Base-by-base conservation (phyloP, 2,113 vertebrate species). In the Pelobates fuscus region DNA sequence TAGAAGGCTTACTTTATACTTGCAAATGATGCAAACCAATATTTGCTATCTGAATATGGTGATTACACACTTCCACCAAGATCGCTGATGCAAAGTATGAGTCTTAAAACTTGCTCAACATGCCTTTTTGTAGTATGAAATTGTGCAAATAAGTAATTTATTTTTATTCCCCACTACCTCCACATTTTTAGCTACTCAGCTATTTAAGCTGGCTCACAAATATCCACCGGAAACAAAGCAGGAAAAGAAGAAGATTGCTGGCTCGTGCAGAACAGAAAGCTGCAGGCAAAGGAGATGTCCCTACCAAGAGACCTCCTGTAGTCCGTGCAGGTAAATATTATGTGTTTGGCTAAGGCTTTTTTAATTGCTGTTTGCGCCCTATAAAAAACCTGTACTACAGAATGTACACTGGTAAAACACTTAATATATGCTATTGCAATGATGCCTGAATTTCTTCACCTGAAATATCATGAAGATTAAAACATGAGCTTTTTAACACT, bases 121-220 rank as follows among this genome's bases (percentile, higher is more conserved):
- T 10, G 52, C n/a, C 7, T 5, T 8, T 21, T 55, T 17, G 1
- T 21, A 20, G 10, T 55, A n/a, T 46, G 15, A 3, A 8, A 17
- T 26, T 14, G 25, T 14, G 26, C 15, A 14, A 27, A 3, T 5
- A 20, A 18, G 18, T 66, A n/a, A 74, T 18, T 0, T 55, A 1
- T 70, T 2, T 23, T 58, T 1, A 64, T 20, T 0, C 32, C 10
- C 30, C 10, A 4, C 30, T 37, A 37, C n/a, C n/a, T 37, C 32
- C 32, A 37, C 32, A 6, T 37, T 10, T 10, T 37, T 72, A 99
- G 97, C 96, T 30, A 97, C 95, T 0, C 97, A 99, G 81, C 91
- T 98, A n/a, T 95, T 99, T 37, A 98, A 98, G 82, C 85, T 99
- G 88, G 97, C 97, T 0, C 97, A 98, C 86, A 99, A 99, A 79